A percentile compares a stretch with the other conserved stretches of the same genome.
phyloP scores from a whole-genome alignment of 2,113 vertebrate species.

The Lipophrys pholis region DNA sequence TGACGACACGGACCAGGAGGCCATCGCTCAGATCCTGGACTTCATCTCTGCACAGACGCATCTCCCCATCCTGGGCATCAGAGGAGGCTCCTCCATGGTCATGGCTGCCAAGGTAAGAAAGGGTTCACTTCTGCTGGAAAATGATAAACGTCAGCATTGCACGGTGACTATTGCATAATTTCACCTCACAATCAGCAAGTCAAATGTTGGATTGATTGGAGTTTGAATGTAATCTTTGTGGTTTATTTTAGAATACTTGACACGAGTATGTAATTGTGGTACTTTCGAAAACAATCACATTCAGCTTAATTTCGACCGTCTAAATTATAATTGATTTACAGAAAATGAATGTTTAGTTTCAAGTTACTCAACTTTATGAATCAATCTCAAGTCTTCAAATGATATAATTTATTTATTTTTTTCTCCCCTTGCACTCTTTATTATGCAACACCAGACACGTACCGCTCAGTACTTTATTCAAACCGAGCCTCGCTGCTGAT shows the following conservation, averaged over 20 bases:
- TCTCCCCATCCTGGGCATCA: conserved; percentile 97
- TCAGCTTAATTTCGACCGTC: conserved; percentile 1
- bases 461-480: conserved; percentile 17
- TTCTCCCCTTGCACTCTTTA: not conserved
- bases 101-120: conserved; percentile 97
- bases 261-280: not conserved
- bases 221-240: not conserved
- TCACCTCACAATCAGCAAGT: not conserved
- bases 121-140: not conserved
- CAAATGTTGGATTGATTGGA: too few relatives aligned
- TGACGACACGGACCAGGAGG: conserved; percentile 98
- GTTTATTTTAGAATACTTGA: not conserved
- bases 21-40: conserved; percentile 99
- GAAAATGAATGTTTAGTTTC: not conserved
- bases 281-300: conserved; percentile 6
- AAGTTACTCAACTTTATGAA: not conserved
- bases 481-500: conserved; percentile 34
- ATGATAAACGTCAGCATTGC: not conserved
- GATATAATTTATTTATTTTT: not conserved
- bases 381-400: not conserved
- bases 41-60: conserved; percentile 99
- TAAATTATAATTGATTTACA: not conserved
- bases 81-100: conserved; percentile 98
- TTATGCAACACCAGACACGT: conserved; percentile 13
- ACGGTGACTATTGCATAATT: not conserved